Evolutionary conservation across 2,888 invertebrate genomes (phyloP), one percentile per base, ranked within the genome.

Genomic region (Drosophila macrothrix): DNA sequence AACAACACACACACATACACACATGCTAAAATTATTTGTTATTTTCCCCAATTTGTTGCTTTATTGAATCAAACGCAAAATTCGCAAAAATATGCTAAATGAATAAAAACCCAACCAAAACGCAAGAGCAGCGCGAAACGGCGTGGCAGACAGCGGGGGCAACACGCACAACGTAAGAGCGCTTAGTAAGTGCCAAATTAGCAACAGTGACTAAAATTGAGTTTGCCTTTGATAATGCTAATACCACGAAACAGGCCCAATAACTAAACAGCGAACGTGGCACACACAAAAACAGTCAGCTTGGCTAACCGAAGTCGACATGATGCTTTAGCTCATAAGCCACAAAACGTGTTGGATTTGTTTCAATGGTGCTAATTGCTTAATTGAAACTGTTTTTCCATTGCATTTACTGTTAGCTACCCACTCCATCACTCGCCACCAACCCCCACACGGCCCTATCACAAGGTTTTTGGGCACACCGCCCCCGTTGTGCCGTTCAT

Each of bases 331-430:
- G 75, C 83, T 87, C 84, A 86, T 88, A 90, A 84, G 90, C 87
- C 88, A 82, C 87, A 88, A 88, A 88, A 86, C 90, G 89, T 88
- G 89, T 88, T 90, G 86, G 84, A 88, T 87, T 90, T 90, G 86
- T 90, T 87, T 90, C 90, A 86, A 90, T 90, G 79, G 87, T 82
- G 89, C 89, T 89, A 88, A 88, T 88, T 84, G 89, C 89, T 89
- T 88, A 90, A 90, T 88, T 88, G 90, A 88, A 88, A 89, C 82
- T 84, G 79, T 90, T 88, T 90, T 86, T 79, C 85, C 87, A 81
- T 85, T 76, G 88, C 90, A 85, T 73, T 81, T 73, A 84, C 84
- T 80, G 73, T 71, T 84, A 67, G 53, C 66, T 41, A 39, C 37
- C 64, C 14, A 39, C 9, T 7, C 7, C 7, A 12, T 10, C 54